A percentile compares a stretch with the other conserved stretches of the same genome.
phyloP scores from a whole-genome alignment of 2,888 invertebrate genomes.

The Cancer borealis region DNA sequence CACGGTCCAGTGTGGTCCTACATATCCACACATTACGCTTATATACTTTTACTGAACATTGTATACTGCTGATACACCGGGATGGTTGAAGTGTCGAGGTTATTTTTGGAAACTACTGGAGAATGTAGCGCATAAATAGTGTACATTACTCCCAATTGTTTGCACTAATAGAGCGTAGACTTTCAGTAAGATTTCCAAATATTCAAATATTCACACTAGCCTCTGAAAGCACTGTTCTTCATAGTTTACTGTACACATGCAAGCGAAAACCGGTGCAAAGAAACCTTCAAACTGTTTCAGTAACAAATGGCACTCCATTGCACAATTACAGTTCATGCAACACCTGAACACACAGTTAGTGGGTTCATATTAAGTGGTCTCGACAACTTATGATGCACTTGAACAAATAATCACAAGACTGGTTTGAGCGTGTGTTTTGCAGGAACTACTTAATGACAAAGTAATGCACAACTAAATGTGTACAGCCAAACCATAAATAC shows the following conservation, averaged over 20 bases:
- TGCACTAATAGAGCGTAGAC: not conserved
- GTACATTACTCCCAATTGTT: not conserved
- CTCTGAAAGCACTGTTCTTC: not conserved
- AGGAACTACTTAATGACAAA: not conserved
- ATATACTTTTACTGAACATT: not conserved
- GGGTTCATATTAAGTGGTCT: not conserved
- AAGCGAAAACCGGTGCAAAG: not conserved
- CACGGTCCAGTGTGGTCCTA: not conserved
- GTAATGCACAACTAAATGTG: not conserved
- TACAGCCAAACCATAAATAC: not conserved
- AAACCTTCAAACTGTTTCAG: not conserved
- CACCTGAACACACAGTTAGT: not conserved
- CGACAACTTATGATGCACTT: not conserved
- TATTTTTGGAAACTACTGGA: not conserved
- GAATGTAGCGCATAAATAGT: not conserved
- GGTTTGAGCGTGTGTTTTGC: not conserved
- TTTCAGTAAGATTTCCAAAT: not conserved
- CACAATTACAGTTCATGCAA: not conserved
- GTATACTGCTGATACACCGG: not conserved
- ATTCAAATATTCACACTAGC: not conserved
- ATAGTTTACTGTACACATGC: not conserved
- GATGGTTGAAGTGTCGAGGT: not conserved
- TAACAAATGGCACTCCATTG: not conserved
- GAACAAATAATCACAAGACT: not conserved
- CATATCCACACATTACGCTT: constrained; percentile 30